Conservation (phyloP, 2,113 vertebrate genomes). For the Pomatorhinus ruficollis region DNA sequence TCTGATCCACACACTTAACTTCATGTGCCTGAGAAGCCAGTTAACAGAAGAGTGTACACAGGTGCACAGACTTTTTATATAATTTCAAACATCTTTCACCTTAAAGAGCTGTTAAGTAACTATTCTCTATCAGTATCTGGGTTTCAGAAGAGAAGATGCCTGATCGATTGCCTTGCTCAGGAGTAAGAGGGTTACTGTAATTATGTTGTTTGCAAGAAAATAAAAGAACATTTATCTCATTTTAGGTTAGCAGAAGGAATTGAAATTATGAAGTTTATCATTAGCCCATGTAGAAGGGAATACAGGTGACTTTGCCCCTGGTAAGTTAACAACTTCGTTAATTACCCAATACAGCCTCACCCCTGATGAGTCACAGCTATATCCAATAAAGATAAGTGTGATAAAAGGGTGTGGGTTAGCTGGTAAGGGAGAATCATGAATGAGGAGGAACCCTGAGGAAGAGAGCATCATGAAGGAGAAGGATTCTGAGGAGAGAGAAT, state of each 20-base stretch:
- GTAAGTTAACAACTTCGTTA: background rate
- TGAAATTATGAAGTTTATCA: background rate
- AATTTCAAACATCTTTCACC: background rate
- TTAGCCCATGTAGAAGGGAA: background rate
- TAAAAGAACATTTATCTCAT: conserved; percentile 32
- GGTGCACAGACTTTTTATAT: background rate
- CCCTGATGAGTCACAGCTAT: background rate
- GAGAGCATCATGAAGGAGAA: background rate
- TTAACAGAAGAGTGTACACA: background rate
- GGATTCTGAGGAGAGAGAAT: background rate
- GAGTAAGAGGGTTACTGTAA: conserved; percentile 13
- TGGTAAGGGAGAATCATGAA: background rate
- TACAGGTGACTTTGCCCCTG: background rate
- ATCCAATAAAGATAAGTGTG: background rate
- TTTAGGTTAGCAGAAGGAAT: background rate
- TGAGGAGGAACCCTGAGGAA: background rate
- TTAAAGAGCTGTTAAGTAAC: background rate
- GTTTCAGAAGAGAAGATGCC: background rate
- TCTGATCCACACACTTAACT: background rate
- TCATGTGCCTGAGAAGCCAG: background rate
- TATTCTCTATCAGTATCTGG: background rate
- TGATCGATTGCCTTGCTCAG: background rate
- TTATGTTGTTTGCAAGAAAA: conserved; percentile 39
- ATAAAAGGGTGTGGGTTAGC: background rate
- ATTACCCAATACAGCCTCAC: background rate